These are phyloP conservation scores for Drosophila kanekoi DNA, from an alignment of 2,888 invertebrate species.

Conservation along the genomic window DNA sequence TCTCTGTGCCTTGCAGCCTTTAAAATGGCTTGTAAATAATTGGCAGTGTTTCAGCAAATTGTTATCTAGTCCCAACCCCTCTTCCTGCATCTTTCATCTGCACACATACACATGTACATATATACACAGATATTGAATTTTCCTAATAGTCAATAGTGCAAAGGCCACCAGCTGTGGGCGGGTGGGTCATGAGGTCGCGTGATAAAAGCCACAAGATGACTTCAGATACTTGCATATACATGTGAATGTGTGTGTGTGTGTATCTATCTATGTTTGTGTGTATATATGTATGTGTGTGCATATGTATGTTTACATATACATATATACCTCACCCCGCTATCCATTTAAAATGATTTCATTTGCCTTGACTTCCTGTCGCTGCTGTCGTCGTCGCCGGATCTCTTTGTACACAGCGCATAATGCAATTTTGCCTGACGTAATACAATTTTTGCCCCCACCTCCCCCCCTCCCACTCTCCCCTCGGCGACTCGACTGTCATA, in stretches of 20 bases:
- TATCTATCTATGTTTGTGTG: too few relatives aligned
- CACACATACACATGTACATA: background rate
- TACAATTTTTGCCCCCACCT: background rate
- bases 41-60: conserved; percentile 65
- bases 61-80: conserved; percentile 15
- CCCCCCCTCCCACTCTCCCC: background rate
- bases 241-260: background rate
- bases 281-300: background rate
- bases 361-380: background rate
- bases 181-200: conserved; percentile 4
- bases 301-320: background rate
- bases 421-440: conserved; percentile 55
- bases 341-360: conserved; percentile 42
- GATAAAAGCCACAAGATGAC: conserved; percentile 11
- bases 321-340: conserved; percentile 7
- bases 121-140: conserved; percentile 4
- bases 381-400: background rate
- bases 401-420: conserved; percentile 13
- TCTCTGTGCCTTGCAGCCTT: conserved; percentile 11
- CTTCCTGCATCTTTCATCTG: background rate
- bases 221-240: background rate
- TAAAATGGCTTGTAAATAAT: conserved; percentile 54
- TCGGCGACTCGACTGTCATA: background rate
- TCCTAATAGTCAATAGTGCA: conserved; percentile 18
- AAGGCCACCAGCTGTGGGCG: conserved; percentile 12